A percentile compares a stretch with the other conserved stretches of the same genome.
Conservation (phyloP, 2,113 vertebrate species). For the Gila orcuttii region DNA sequence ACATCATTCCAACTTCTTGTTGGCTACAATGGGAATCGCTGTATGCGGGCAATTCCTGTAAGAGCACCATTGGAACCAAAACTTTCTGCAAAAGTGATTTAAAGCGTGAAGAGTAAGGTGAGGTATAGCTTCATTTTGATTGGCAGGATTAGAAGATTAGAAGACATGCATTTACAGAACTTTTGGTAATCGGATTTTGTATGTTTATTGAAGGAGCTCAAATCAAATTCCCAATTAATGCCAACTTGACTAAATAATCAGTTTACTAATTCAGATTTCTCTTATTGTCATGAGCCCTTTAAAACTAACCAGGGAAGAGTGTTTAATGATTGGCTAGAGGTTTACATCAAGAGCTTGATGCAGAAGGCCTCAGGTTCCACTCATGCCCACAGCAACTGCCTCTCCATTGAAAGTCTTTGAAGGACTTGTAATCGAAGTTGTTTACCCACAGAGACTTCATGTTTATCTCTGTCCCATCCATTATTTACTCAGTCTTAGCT, state of each 20-base stretch:
- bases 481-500: constrained; percentile 38
- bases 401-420: constrained; percentile 41
- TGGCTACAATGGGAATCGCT: neutral
- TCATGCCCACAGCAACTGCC: constrained; percentile 10
- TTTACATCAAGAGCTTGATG: constrained; percentile 36
- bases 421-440: constrained; percentile 53
- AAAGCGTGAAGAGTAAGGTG: neutral
- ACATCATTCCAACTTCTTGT: neutral
- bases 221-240: constrained; percentile 7
- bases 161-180: neutral
- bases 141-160: neutral
- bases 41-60: neutral
- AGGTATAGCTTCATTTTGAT: neutral
- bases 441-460: constrained; percentile 48
- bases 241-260: neutral
- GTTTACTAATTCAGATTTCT: neutral
- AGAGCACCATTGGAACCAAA: neutral
- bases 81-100: neutral
- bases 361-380: constrained; percentile 13
- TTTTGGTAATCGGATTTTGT: constrained; percentile 6
- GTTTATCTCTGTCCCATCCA: constrained; percentile 47
- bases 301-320: neutral
- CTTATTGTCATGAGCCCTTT: neutral
- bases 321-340: constrained; percentile 9
- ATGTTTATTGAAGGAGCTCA: neutral